A percentile compares a stretch with the other conserved stretches of the same genome.
Evolutionary conservation across 2,113 vertebrate genomes (phyloP).

Genomic region (Scomber japonicus): DNA sequence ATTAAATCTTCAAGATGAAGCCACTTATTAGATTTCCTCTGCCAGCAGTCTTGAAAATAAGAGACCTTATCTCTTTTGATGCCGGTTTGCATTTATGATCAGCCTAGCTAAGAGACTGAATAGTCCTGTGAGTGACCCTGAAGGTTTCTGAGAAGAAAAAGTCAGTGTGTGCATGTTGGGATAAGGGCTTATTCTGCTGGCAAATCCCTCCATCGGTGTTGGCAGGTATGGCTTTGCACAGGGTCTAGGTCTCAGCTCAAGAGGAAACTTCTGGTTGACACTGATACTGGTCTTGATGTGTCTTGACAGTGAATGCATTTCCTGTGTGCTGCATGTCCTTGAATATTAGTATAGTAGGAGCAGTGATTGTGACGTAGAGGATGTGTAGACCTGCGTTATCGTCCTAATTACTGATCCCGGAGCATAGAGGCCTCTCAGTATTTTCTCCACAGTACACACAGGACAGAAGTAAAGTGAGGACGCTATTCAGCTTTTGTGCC

Average conservation of each 20-base stretch:
- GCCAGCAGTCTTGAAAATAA: slow-evolving; percentile 3
- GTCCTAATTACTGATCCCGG: slow-evolving; percentile 9
- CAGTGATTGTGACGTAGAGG: not conserved
- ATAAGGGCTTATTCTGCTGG: slow-evolving; percentile 51
- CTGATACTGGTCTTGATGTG: slow-evolving; percentile 27
- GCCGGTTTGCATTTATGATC: slow-evolving; percentile 48
- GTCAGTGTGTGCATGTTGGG: slow-evolving; percentile 28
- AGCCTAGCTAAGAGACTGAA: slow-evolving; percentile 21
- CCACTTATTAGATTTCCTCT: slow-evolving; percentile 16
- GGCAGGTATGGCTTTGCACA: slow-evolving; percentile 66
- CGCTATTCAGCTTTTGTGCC: slow-evolving; percentile 21
- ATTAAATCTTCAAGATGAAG: slow-evolving; percentile 9
- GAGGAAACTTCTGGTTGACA: slow-evolving; percentile 37
- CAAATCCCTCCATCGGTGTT: slow-evolving; percentile 58
- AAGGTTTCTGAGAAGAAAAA: slow-evolving; percentile 19
- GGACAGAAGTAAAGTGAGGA: slow-evolving; percentile 32
- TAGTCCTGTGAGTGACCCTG: slow-evolving; percentile 15
- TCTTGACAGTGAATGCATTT: slow-evolving; percentile 19
- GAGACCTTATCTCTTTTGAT: slow-evolving; percentile 7
- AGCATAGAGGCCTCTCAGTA: not conserved
- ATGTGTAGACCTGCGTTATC: not conserved
- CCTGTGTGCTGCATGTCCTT: not conserved
- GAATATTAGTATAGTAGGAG: not conserved
- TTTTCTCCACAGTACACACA: not conserved
- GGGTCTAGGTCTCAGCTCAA: slow-evolving; percentile 32